phyloP scores from a whole-genome alignment of 2,888 invertebrate genomes.

The Cerceris rybyensis region DNA sequence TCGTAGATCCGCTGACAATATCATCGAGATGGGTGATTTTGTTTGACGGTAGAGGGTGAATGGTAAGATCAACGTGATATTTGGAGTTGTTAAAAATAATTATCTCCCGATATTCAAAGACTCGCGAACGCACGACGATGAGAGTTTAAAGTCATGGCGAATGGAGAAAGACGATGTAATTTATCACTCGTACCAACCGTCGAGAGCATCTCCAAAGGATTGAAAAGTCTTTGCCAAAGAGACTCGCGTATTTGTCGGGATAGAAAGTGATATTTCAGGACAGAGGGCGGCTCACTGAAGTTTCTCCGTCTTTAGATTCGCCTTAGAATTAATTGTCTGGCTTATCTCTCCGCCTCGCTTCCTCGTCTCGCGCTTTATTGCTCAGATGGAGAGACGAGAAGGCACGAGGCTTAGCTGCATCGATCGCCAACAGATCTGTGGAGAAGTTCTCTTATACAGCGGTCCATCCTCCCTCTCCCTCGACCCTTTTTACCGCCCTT shows the following conservation, averaged over 20 bases:
- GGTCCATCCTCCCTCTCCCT: constrained; percentile 33
- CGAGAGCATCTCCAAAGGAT: constrained; percentile 20
- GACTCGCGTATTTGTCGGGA: constrained; percentile 40
- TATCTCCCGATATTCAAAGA: too few relatives aligned
- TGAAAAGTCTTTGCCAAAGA: constrained; percentile 26
- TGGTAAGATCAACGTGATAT: too few relatives aligned
- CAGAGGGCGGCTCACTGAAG: constrained; percentile 57
- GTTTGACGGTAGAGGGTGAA: too few relatives aligned
- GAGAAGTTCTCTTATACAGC: constrained; percentile 47
- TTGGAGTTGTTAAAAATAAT: too few relatives aligned
- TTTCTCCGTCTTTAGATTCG: constrained; percentile 63
- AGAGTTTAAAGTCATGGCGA: too few relatives aligned
- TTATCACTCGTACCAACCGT: background rate
- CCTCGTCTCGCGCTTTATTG: constrained; percentile 64
- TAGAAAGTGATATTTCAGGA: constrained; percentile 55
- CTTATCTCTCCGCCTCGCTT: constrained; percentile 74
- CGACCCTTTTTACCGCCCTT: constrained; percentile 32
- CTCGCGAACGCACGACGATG: too few relatives aligned
- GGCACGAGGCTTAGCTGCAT: constrained; percentile 63
- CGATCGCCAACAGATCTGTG: constrained; percentile 66
- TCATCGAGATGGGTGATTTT: background rate
- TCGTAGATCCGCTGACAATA: constrained; percentile 27
- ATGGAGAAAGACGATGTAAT: background rate
- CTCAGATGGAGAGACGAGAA: constrained; percentile 58
- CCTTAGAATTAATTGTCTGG: constrained; percentile 77